Evolutionary conservation across 2,888 invertebrate species (phyloP), one percentile per base, ranked within the genome.

Genomic region (Athalia circularis): DNA sequence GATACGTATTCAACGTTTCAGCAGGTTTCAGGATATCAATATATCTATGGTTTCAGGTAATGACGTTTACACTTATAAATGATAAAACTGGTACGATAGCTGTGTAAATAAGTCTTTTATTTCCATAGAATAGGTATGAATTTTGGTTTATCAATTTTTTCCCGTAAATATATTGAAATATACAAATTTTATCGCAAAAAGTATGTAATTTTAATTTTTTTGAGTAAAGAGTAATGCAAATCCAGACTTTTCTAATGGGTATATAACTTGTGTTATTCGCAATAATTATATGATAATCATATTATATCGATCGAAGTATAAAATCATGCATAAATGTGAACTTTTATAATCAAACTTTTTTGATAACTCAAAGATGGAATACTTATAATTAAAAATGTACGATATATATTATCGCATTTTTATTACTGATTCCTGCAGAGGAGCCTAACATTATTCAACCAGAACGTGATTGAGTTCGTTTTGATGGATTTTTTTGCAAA

Each of bases 21-120:
- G n/a, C n/a, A n/a, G n/a, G n/a, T n/a, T n/a, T n/a, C n/a, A n/a
- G n/a, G n/a, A n/a, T n/a, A n/a, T n/a, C n/a, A n/a, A n/a, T n/a
- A n/a, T 29, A 29, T 29, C 29, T 29, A 29, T 29, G 29, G 29
- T 29, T 29, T 29, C 29, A 29, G 29, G 29, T 29, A 29, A 29
- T 29, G 29, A 29, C 29, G 0, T 29, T 29, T 29, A 29, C 7
- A 54, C 54, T 11, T 54, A 54, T 54, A 54, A 54, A 4, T 4
- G 9, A 54, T 54, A 54, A 29, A 54, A 54, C 9, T 11, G 5
- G 8, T 29, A 15, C 13, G 62, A 62, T 52, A 75, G 15, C 64
- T 78, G 72, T 78, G 72, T 78, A 78, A 74, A 78, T 78, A 78
- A 78, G 78, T 78, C 78, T 78, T 78, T 78, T 78, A 78, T 78